Evolutionary conservation across 2,797 vertebrate genomes (phyloP), one percentile per base, ranked within the genome.

Genomic region (Denticeps clupeoides): DNA sequence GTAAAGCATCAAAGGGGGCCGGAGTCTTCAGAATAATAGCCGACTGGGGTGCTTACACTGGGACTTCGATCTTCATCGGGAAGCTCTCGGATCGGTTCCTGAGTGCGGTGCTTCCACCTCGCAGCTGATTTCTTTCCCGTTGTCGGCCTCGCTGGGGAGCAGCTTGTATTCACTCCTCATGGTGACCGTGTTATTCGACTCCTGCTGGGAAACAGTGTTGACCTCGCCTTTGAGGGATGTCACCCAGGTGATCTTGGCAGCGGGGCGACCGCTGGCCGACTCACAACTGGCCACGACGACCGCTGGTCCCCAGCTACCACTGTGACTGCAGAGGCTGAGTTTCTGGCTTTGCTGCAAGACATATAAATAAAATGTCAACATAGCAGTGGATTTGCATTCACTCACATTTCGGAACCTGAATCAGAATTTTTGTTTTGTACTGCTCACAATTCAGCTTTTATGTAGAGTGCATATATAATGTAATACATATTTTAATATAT

Each of bases 111-210:
- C 0, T 51, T 51, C 26, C 37, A 92, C 77, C 23, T 73, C 21
- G 9, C 90, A 94, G 62, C 65, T 86, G 60, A 93, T 65, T 46
- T 80, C 78, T 33, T 73, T 77, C 3, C 80, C 84, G 0, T 93
- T 78, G 41, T 76, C 81, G 0, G 9, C 51, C 0, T 77, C 47
- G 1, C 53, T 74, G 6, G 90, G 87, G 1, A 68, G 65, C 45
- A 90, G 44, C 11, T 9, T 15, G 69, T 87, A 90, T 41, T 79
- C 74, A 61, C 89, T 88, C 68, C n/a, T 70, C 48, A 89, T 16
- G 0, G 86, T 87, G 65, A 82, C 55, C 0, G 87, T 91, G 67
- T 88, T 85, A 41, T 82, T 64, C 0, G 38, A 11, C 7, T 71
- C 73, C 0, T 26, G 11, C 3, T 66, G 65, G 0, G 62, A 10